Conservation (phyloP, 2,113 vertebrate genomes). For the Bubo blakistoni region DNA sequence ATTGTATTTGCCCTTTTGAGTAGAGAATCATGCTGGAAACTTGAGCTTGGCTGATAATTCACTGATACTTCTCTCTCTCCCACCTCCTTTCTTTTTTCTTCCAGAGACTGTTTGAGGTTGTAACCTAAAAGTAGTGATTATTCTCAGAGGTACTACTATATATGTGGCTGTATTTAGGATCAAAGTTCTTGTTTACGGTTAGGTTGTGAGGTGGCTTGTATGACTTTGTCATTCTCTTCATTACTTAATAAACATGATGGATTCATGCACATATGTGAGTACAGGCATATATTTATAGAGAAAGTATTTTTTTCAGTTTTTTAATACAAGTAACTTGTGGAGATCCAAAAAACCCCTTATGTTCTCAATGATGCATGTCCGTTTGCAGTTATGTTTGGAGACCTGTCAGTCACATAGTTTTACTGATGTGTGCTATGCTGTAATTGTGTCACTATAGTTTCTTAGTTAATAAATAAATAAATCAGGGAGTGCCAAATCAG, state of each 20-base stretch:
- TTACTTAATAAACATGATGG: not conserved
- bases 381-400: not conserved
- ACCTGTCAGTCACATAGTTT: not conserved
- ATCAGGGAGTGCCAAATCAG: not conserved
- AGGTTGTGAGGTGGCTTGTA: not conserved
- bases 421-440: not conserved
- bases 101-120: not conserved
- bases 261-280: not conserved
- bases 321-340: not conserved
- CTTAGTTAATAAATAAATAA: not conserved
- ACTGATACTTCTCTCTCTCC: not conserved
- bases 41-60: not conserved
- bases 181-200: not conserved
- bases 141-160: not conserved
- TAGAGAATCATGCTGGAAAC: not conserved
- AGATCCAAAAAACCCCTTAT: fast-evolving
- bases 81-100: not conserved
- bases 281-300: not conserved
- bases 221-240: not conserved
- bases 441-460: not conserved
- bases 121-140: not conserved
- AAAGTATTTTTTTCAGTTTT: not conserved
- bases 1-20: not conserved
- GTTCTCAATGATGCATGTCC: not conserved
- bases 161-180: not conserved